Base-by-base conservation (phyloP, 2,888 invertebrate species). In the Monopis laevigella region DNA sequence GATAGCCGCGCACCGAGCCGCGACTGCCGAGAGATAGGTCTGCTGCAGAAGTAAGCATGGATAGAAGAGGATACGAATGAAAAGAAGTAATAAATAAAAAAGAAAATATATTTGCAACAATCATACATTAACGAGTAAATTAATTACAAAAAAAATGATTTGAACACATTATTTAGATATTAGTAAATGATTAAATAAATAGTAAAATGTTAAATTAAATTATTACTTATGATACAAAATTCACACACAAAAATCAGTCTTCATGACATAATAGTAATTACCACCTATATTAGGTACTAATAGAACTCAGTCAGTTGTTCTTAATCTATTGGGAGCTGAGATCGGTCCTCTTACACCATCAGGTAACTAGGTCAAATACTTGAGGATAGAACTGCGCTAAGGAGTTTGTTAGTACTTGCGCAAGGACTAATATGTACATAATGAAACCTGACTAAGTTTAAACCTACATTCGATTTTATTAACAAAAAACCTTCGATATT, bases 81-180 rank as follows among this genome's bases (percentile, higher is more conserved):
- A 78, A 78, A 80, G 74, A 77, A 72, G 62, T 61, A 74, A 70
- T 70, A 16, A 74, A 78, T 78, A 74, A 78, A 77, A 77, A 35
- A 42, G 71, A 67, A 26, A 74, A 65, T 78, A 77, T 78, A 80
- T 78, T 80, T 78, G 80, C 74, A 78, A 78, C 78, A 74, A 74
- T 77, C 77, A 77, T 47, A 49, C 78, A 73, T 56, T 75, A 74
- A 78, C 78, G 72, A 71, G 62, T 66, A 66, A 36, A 39, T 38
- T 29, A 30, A 19, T 40, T 38, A 38, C 29, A 43, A 43, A 40
- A 35, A 38, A 38, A 38, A 10, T 41, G 32, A 43, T 35, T 39
- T 32, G 13, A 35, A 27, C 26, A 27, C 26, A 34, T 8, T 40
- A 18, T 40, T 18, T 29, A 14, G n/a, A 10, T 32, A 34, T 17